Percentiles rank a stretch among this genome's conserved stretches.
Conservation (phyloP, 2,797 vertebrate species). For the Synanceia verrucosa region DNA sequence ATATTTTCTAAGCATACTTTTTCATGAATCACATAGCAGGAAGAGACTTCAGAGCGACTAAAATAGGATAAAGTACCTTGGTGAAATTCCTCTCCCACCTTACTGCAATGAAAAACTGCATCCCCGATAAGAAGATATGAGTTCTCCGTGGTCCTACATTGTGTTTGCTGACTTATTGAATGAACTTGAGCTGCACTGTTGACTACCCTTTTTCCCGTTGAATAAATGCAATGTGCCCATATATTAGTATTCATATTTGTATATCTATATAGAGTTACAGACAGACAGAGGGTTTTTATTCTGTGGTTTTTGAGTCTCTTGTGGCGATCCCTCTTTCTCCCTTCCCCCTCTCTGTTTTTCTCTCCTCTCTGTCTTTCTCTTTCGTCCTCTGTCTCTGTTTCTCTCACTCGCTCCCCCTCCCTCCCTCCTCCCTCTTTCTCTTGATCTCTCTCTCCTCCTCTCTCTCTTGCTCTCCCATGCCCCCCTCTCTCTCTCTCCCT, state of each 20-base stretch:
- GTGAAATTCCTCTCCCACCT: constrained; percentile 70
- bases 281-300: constrained; percentile 81
- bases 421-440: constrained; percentile 70
- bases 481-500: constrained; percentile 66
- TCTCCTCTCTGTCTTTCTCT: constrained; percentile 81
- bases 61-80: constrained; percentile 70
- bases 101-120: constrained; percentile 72
- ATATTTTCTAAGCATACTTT: constrained; percentile 63
- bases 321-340: constrained; percentile 82
- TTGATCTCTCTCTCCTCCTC: constrained; percentile 70
- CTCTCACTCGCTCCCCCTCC: constrained; percentile 76
- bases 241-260: constrained; percentile 82
- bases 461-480: constrained; percentile 73
- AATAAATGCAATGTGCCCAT: constrained; percentile 71
- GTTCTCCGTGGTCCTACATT: constrained; percentile 61
- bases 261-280: constrained; percentile 80
- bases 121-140: constrained; percentile 73
- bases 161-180: constrained; percentile 76
- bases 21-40: constrained; percentile 63
- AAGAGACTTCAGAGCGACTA: constrained; percentile 64
- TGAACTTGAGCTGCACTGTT: constrained; percentile 74
- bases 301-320: constrained; percentile 85
- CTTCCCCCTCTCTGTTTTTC: constrained; percentile 81
- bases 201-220: constrained; percentile 57
- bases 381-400: constrained; percentile 82